Percentiles rank a stretch among this genome's conserved stretches.
phyloP scores from a whole-genome alignment of 37 sponge, comb jelly and placozoan species.

The Bolinopsis microptera region DNA sequence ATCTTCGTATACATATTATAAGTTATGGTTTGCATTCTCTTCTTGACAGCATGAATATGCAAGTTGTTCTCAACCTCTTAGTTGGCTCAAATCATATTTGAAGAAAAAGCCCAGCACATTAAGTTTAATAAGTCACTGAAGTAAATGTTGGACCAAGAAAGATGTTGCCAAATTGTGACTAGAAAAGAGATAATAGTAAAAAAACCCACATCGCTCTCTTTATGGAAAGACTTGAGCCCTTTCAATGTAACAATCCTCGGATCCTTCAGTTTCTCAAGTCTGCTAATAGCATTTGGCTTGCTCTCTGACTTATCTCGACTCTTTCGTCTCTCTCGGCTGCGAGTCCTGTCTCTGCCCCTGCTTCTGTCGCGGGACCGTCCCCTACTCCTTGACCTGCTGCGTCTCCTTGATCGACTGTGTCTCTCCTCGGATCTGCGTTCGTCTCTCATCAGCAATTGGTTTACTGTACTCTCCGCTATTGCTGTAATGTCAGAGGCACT shows the following conservation, averaged over 20 bases:
- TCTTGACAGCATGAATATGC: no score
- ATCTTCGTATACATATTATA: no score
- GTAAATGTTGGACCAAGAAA: no score
- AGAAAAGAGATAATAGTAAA: no score
- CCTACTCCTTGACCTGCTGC: background rate
- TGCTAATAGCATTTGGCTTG: background rate
- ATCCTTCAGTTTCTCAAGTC: conserved; percentile 61
- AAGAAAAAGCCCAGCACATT: no score
- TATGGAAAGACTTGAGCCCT: conserved; percentile 50
- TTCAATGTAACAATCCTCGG: conserved; percentile 53
- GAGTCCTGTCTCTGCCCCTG: background rate
- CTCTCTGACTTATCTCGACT: background rate
- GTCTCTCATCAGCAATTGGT: conserved; percentile 41
- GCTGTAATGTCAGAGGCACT: conserved; percentile 63
- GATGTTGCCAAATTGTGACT: no score
- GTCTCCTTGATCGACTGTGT: background rate
- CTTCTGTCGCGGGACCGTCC: background rate
- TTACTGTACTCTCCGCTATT: conserved; percentile 53
- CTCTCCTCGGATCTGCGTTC: background rate
- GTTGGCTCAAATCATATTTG: no score
- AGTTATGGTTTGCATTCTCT: no score
- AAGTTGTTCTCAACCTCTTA: no score
- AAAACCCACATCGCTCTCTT: conserved; percentile 56
- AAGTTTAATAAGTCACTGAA: no score
- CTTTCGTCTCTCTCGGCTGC: conserved; percentile 14